Evolutionary conservation across 2,113 vertebrate species (phyloP).

Genomic region (Lathamus discolor): DNA sequence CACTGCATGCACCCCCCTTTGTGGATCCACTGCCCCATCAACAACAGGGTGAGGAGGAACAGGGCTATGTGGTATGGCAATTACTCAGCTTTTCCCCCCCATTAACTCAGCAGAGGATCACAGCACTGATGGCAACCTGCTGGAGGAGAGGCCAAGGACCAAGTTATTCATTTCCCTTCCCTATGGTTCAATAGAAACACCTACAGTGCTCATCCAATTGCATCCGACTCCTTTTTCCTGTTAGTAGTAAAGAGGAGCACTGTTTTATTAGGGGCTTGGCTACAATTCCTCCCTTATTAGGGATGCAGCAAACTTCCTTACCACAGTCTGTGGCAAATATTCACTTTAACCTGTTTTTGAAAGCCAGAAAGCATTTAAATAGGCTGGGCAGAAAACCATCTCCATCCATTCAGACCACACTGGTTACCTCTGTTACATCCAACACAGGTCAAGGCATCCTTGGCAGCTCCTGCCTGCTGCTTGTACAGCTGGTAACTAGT

Average conservation of each 20-base stretch:
- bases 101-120: neutral
- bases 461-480: neutral
- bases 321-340: rapidly evolving
- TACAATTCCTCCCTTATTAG: neutral
- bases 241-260: neutral
- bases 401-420: neutral
- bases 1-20: neutral
- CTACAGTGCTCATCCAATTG: neutral
- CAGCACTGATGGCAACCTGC: neutral
- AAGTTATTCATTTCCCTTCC: neutral
- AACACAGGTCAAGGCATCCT: neutral
- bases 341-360: neutral
- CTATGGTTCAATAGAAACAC: neutral
- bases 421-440: neutral
- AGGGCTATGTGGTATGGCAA: neutral
- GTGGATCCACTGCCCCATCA: neutral
- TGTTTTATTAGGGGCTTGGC: neutral
- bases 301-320: neutral
- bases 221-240: neutral
- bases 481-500: neutral
- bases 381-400: neutral
- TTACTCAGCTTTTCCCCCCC: neutral
- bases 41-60: neutral
- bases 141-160: neutral
- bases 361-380: neutral